Evolutionary conservation across 2,888 invertebrate genomes (phyloP).

Genomic region (Thalpophila matura): DNA sequence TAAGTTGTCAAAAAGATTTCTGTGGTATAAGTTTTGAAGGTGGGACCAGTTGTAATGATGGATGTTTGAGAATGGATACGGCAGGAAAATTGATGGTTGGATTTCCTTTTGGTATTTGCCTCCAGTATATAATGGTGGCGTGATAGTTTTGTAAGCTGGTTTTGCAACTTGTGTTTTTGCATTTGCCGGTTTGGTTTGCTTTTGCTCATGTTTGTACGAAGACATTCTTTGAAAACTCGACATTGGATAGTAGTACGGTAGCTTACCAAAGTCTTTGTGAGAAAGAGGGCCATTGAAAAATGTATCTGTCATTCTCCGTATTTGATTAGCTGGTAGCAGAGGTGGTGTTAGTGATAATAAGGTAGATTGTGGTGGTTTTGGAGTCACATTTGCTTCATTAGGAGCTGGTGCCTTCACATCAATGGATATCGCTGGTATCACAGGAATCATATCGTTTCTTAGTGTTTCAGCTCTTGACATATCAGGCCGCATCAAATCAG

Average conservation of each 20-base stretch:
- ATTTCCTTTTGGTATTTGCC: constrained; percentile 54
- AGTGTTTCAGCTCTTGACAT: not conserved
- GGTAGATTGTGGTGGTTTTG: not conserved
- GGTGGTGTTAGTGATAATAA: not conserved
- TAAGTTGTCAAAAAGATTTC: constrained; percentile 58
- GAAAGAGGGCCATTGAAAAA: constrained; percentile 68
- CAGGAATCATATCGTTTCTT: constrained; percentile 21
- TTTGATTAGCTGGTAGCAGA: not conserved
- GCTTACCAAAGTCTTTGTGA: constrained; percentile 68
- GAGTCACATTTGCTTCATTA: not conserved
- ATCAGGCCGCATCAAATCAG: constrained; percentile 12
- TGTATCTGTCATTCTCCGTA: constrained; percentile 26
- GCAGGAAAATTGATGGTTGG: constrained; percentile 69
- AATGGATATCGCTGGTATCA: constrained; percentile 10
- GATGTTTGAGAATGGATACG: constrained; percentile 77
- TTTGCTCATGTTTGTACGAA: constrained; percentile 70
- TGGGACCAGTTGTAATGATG: constrained; percentile 60
- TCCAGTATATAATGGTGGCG: not conserved
- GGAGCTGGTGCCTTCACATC: not conserved
- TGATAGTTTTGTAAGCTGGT: not conserved
- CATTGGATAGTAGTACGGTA: constrained; percentile 79
- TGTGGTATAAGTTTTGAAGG: constrained; percentile 37
- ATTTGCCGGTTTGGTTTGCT: not conserved
- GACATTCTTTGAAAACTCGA: constrained; percentile 74
- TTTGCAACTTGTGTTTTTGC: not conserved